Percentiles rank a stretch among this genome's conserved stretches.
phyloP scores from a whole-genome alignment of 2,888 invertebrate species.

The Timema cristinae region DNA sequence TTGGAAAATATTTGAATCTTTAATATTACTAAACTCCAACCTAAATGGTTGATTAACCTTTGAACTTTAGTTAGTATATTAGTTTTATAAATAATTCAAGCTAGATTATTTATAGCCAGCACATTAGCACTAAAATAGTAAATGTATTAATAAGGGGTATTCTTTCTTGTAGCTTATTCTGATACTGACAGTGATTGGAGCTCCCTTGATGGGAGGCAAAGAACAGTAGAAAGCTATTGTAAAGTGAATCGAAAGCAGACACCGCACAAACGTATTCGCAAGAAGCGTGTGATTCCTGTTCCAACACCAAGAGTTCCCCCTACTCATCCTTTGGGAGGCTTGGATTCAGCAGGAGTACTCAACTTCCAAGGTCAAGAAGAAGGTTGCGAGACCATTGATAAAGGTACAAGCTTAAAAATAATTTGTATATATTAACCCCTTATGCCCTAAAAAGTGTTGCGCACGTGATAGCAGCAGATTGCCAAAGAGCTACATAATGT shows the following conservation, averaged over 20 bases:
- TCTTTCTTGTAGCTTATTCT: conserved; percentile 61
- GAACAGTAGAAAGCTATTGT: conserved; percentile 57
- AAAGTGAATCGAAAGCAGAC: conserved; percentile 65
- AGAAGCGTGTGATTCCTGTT: conserved; percentile 75
- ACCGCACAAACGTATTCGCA: conserved; percentile 66
- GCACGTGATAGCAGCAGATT: no score
- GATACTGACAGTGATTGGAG: conserved; percentile 90
- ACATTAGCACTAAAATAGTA: no score
- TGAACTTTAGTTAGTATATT: no score
- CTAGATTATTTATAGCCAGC: no score
- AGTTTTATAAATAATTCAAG: no score
- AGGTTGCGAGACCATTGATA: conserved; percentile 41
- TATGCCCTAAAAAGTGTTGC: no score
- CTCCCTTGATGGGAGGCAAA: conserved; percentile 60
- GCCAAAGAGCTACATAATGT: no score
- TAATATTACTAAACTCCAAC: no score
- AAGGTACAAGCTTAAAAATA: conserved; percentile 39
- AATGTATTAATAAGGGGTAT: no score
- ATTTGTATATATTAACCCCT: not conserved
- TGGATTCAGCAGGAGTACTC: conserved; percentile 41
- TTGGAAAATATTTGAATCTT: no score
- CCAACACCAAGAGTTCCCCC: conserved; percentile 79
- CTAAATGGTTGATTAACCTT: no score
- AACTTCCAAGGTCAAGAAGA: conserved; percentile 46
- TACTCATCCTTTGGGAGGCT: conserved; percentile 32